Evolutionary conservation across 2,797 vertebrate species (phyloP).

Genomic region (Cichlasoma orientale): DNA sequence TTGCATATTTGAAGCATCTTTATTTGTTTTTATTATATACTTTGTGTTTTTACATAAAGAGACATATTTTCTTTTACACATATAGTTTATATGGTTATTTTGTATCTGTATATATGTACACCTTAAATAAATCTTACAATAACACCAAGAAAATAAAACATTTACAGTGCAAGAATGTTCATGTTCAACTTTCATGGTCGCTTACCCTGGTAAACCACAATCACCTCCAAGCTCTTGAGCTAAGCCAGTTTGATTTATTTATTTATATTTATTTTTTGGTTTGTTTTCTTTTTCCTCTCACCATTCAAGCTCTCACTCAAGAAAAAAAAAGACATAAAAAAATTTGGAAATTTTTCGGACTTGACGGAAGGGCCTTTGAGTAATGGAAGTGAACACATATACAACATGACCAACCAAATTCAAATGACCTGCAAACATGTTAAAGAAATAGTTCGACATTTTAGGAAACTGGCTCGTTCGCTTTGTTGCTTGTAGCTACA

Average conservation of each 20-base stretch:
- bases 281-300: background rate
- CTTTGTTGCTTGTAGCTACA: background rate
- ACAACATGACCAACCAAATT: background rate
- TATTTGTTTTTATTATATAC: slow-evolving; percentile 83
- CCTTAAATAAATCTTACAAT: slow-evolving; percentile 78
- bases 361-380: background rate
- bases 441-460: background rate
- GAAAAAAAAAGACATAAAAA: slow-evolving; percentile 29
- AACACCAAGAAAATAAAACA: slow-evolving; percentile 81
- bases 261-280: background rate
- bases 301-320: slow-evolving; percentile 33
- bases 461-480: background rate
- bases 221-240: slow-evolving; percentile 47
- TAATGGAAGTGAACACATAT: background rate
- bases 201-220: slow-evolving; percentile 50
- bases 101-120: slow-evolving; percentile 84
- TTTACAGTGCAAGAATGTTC: slow-evolving; percentile 78
- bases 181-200: slow-evolving; percentile 44
- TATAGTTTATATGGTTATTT: slow-evolving; percentile 84
- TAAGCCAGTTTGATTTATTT: slow-evolving; percentile 8
- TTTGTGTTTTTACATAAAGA: slow-evolving; percentile 85
- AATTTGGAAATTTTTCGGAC: slow-evolving; percentile 1
- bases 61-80: slow-evolving; percentile 82
- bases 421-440: background rate
- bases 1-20: slow-evolving; percentile 78